Base-by-base conservation (phyloP, 2,113 vertebrate species). In the Syngnathus floridae region DNA sequence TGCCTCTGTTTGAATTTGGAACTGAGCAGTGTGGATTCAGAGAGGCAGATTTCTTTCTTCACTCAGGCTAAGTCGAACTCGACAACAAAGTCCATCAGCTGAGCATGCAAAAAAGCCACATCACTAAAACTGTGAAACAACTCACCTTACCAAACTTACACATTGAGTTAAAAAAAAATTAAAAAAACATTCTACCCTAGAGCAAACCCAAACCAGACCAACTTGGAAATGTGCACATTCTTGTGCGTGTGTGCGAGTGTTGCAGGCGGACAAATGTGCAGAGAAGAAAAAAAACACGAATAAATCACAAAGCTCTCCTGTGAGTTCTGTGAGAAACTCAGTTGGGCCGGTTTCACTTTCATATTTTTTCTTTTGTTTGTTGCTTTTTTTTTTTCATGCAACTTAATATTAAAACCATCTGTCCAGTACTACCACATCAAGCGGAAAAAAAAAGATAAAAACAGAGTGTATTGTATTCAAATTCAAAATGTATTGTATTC, bases 41-140 rank as follows among this genome's bases (percentile, higher is more conserved):
- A 13, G 46, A 46, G 61, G 4, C 1, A 38, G n/a, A 45, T 63
- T 61, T 36, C 63, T 43, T 43, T 43, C 3, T 43, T 43, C 41
- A 12, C 41, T 43, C 41, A 43, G 26, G 26, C 2, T 31, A 31
- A 31, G 26, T 31, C 26, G 26, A 31, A 31, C 26, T 31, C 26
- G 26, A 31, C 26, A 3, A 31, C 26, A 31, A 31, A 31, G 41
- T 75, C 66, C 40, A 65, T 65, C 59, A 65, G 60, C 70, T 16
- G 43, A 65, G 38, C 38, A 16, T 46, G 56, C 36, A 37, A 62
- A 48, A 22, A 70, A 71, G 41, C 59, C 54, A 61, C 60, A 43
- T 55, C 48, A 19, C 45, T 13, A 26, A 49, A 26, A 66, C 19
- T 64, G 36, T 35, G 56, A 58, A 26, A 57, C 62, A 64, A 56